Conservation (phyloP, 1,140 invertebrate species). For the Stenopsyche tienmushanensis region DNA sequence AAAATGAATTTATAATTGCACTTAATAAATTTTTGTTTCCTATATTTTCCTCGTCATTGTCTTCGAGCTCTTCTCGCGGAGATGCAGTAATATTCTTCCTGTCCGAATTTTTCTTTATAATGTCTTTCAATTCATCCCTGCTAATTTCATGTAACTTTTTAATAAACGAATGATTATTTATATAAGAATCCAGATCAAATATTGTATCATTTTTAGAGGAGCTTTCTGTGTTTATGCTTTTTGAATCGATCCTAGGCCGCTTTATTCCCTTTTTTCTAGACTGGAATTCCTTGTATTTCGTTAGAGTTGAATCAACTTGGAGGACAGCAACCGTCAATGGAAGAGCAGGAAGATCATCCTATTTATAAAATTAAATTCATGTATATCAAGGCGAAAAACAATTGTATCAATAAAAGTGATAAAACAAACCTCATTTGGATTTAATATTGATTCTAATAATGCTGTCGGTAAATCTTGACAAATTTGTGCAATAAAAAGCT, state of each 20-base stretch:
- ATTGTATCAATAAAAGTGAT: neutral
- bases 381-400: constrained; percentile 12
- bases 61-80: no score
- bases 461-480: constrained; percentile 53
- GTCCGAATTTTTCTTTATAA: constrained; percentile 46
- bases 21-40: constrained; percentile 48
- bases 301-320: constrained; percentile 51
- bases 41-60: constrained; percentile 49
- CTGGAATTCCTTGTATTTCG: constrained; percentile 48
- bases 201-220: constrained; percentile 45
- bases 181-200: no score
- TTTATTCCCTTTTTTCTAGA: constrained; percentile 48
- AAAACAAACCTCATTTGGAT: constrained; percentile 52
- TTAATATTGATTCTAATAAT: constrained; percentile 48
- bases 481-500: constrained; percentile 52
- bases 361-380: constrained; percentile 28
- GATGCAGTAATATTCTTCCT: no score
- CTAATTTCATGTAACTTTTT: neutral
- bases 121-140: constrained; percentile 47
- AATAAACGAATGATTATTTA: no score
- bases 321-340: constrained; percentile 52
- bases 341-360: constrained; percentile 53
- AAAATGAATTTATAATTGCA: constrained; percentile 42
- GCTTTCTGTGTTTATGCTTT: constrained; percentile 38
- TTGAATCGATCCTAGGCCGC: constrained; percentile 45